phyloP scores from a whole-genome alignment of 2,888 invertebrate genomes.

The Nomada goodeniana region DNA sequence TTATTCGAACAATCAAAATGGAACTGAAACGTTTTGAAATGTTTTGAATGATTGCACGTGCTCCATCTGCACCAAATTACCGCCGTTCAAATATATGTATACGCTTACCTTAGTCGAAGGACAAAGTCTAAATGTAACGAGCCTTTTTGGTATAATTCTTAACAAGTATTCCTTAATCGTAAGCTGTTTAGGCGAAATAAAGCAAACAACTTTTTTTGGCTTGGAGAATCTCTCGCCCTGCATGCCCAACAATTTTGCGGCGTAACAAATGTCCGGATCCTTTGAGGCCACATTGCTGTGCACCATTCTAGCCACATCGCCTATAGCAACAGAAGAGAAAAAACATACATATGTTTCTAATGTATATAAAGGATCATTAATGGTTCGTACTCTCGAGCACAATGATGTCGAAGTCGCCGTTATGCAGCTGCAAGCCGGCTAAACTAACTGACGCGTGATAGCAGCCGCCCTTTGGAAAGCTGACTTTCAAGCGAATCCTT shows the following conservation, averaged over 20 bases:
- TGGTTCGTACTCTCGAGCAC: conserved; percentile 90
- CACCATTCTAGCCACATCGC: conserved; percentile 92
- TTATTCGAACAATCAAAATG: conserved; percentile 87
- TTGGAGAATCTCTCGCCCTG: conserved; percentile 88
- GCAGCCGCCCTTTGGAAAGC: conserved; percentile 92
- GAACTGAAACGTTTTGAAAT: conserved; percentile 85
- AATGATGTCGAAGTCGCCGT: conserved; percentile 96
- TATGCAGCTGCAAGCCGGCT: conserved; percentile 90
- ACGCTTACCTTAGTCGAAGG: conserved; percentile 95
- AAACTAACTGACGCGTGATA: conserved; percentile 93
- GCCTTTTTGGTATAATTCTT: conserved; percentile 96
- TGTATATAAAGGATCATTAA: no score
- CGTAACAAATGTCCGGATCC: conserved; percentile 94
- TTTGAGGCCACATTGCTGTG: conserved; percentile 94
- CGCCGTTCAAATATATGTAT: neutral
- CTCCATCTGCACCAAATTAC: neutral
- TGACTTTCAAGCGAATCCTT: conserved; percentile 91
- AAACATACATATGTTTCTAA: neutral
- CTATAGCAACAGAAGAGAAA: conserved; percentile 82
- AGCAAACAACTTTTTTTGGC: conserved; percentile 94
- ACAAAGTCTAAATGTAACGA: conserved; percentile 95
- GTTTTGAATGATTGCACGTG: neutral
- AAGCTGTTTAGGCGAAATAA: conserved; percentile 95
- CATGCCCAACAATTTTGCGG: conserved; percentile 89
- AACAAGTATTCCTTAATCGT: conserved; percentile 97